Evolutionary conservation across 2,888 invertebrate species (phyloP).

Genomic region (Digitonthophagus gazella): DNA sequence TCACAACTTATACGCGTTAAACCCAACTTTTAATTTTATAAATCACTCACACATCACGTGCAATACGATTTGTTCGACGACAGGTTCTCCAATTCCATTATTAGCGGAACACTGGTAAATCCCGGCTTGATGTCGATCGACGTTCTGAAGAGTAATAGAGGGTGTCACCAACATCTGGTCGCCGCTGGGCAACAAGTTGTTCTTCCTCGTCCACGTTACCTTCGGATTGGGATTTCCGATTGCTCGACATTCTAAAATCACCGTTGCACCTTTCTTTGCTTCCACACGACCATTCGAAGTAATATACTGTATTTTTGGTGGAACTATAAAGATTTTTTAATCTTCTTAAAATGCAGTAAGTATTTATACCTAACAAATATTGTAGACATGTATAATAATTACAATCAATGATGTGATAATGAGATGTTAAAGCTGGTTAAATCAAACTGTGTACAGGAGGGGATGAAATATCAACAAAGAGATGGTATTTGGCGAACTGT

Average conservation of each 20-base stretch:
- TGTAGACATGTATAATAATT: too few relatives aligned
- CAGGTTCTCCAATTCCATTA: slow-evolving; percentile 63
- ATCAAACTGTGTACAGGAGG: neutral
- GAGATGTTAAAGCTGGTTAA: too few relatives aligned
- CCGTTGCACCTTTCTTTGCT: slow-evolving; percentile 57
- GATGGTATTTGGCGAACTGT: neutral
- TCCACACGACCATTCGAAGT: slow-evolving; percentile 63
- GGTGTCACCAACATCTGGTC: slow-evolving; percentile 62
- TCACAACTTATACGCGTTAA: too few relatives aligned
- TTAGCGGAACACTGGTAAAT: slow-evolving; percentile 63
- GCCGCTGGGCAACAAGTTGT: slow-evolving; percentile 57
- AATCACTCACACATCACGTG: slow-evolving; percentile 62
- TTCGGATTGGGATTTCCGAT: slow-evolving; percentile 56
- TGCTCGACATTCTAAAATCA: slow-evolving; percentile 54
- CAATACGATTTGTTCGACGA: slow-evolving; percentile 60
- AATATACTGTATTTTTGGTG: slow-evolving; percentile 63
- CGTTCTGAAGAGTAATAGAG: slow-evolving; percentile 59
- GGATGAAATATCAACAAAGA: neutral
- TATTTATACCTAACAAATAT: too few relatives aligned
- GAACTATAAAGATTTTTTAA: too few relatives aligned
- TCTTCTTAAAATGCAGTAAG: too few relatives aligned
- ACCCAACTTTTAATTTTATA: too few relatives aligned
- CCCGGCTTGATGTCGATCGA: slow-evolving; percentile 63
- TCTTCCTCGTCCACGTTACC: slow-evolving; percentile 57
- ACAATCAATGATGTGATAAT: too few relatives aligned